Base-by-base conservation (phyloP, 1,140 invertebrate species). In the Drosophila kepulauana region DNA sequence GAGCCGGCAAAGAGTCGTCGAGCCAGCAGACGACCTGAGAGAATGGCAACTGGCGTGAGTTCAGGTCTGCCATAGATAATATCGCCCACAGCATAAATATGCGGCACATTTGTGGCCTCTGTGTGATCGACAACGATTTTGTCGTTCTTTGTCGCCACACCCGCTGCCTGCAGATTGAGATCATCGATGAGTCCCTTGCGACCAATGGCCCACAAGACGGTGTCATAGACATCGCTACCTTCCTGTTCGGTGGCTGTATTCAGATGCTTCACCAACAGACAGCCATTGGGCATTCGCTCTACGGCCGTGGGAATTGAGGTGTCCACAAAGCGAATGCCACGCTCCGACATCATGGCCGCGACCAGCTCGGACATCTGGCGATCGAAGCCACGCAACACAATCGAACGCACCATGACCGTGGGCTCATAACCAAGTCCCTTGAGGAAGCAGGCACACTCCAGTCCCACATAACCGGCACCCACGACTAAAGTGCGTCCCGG, bases 381-480 rank as follows among this genome's bases (percentile, higher is more conserved):
- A 94, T 99, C 99, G 93, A 99, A 99, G n/a, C 98, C 98, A 79
- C 98, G 95, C n/a, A 99, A 93, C 8, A 99, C 94, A 66, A 99
- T 97, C 0, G 98, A 99, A 1, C 99, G 94, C 0, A 98, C 97
- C 96, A 99, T 97, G 13, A 99, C 95, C 0, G 97, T 98, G 0
- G 97, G 95, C 52, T 98, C 96, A 86, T 95, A 97, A 15, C 98
- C 98, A 35, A 99, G 93, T 3, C 96, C 97, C 79, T 96, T 95
- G 4, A 99, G 94, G 92, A 99, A 99, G 2, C 98, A 99, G 54
- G 98, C 98, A 94, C 98, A 99, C 93, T 99, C 99, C 49, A 99
- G 93, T 45, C 98, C 97, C 87, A 99, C 98, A 87, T 99, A 99
- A 87, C 97, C 98, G 84, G 98, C 98, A 48, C 99, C 99, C 61